A percentile compares a stretch with the other conserved stretches of the same genome.
phyloP scores from a whole-genome alignment of 2,888 invertebrate genomes.

The Heteromurus nitidus region DNA sequence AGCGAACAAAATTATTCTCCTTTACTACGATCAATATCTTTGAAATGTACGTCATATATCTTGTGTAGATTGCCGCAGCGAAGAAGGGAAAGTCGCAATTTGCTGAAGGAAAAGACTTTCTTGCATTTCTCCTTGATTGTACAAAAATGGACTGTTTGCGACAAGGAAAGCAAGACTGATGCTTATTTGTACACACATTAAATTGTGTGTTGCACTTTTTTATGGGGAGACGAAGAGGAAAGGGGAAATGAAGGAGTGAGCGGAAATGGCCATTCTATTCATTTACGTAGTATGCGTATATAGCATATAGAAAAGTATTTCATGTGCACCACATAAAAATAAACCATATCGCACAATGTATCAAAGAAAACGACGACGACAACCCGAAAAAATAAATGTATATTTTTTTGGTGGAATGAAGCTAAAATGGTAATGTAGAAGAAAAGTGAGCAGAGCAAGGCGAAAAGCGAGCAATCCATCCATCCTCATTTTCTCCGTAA shows the following conservation, averaged over 20 bases:
- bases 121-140: no score
- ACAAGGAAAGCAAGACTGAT: not conserved
- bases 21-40: not conserved
- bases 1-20: no score
- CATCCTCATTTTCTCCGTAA: slow-evolving; percentile 41
- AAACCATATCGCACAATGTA: slow-evolving; percentile 45
- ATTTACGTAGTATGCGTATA: not conserved
- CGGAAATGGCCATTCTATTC: slow-evolving; percentile 47
- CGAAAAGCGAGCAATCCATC: slow-evolving; percentile 29
- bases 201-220: not conserved
- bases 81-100: not conserved
- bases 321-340: slow-evolving; percentile 39
- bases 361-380: slow-evolving; percentile 42
- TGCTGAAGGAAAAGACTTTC: no score
- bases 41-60: not conserved
- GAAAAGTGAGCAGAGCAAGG: not conserved
- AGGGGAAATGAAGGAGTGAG: slow-evolving; percentile 31
- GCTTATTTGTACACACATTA: slow-evolving; percentile 8
- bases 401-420: not conserved
- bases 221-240: not conserved
- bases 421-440: no score
- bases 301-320: no score
- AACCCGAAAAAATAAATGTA: not conserved
- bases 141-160: no score
- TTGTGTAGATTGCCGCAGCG: no score